Percentiles rank a stretch among this genome's conserved stretches.
Conservation (phyloP, 2,113 vertebrate species). For the Aythya baeri region DNA sequence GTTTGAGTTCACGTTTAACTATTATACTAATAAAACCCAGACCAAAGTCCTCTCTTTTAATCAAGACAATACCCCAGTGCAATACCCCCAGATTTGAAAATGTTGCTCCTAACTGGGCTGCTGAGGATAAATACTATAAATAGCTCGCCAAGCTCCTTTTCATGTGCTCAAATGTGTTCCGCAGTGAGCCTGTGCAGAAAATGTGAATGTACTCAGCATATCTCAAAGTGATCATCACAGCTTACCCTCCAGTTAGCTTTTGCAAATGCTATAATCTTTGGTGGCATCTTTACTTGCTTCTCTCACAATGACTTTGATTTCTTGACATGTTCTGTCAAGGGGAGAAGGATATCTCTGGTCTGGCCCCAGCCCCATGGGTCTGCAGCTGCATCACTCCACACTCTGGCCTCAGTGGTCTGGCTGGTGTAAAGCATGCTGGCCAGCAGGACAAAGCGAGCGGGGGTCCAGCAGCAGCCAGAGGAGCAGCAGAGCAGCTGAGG, state of each 20-base stretch:
- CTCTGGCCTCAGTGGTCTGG: neutral
- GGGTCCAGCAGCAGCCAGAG: neutral
- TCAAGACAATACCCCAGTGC: neutral
- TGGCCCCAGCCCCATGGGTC: accelerated
- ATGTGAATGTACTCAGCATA: neutral
- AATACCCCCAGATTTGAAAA: neutral
- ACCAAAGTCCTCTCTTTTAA: neutral
- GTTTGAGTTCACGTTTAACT: neutral
- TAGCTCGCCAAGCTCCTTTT: accelerated
- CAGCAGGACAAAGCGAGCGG: neutral
- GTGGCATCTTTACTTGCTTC: neutral
- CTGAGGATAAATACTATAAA: neutral
- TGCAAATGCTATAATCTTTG: neutral
- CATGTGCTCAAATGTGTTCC: neutral
- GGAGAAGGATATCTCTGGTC: neutral
- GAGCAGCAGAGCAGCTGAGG: neutral
- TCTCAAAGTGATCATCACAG: neutral
- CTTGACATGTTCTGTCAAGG: neutral
- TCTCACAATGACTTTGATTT: neutral
- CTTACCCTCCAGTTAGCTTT: neutral
- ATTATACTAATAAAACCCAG: neutral
- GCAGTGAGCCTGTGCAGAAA: neutral
- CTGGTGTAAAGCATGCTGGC: accelerated
- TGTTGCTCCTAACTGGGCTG: neutral
- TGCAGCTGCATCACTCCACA: neutral